Conservation (phyloP, 1,140 invertebrate species). For the Lordiphosa stackelbergi region DNA sequence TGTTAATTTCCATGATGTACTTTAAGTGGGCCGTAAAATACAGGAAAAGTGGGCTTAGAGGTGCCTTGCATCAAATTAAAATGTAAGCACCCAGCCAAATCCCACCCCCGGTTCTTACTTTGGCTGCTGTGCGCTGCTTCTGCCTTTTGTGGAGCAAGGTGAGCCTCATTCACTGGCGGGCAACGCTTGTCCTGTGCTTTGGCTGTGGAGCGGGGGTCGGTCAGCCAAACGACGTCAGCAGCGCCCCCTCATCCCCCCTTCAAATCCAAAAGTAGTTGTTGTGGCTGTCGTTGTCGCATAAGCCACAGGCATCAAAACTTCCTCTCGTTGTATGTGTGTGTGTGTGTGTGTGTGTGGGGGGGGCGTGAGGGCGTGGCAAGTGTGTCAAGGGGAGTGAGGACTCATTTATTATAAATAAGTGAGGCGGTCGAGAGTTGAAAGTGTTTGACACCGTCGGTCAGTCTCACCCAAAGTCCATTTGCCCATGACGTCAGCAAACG, state of each 20-base stretch:
- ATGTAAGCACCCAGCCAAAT: constrained; percentile 35
- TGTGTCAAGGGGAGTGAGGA: constrained; percentile 35
- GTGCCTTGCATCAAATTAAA: constrained; percentile 68
- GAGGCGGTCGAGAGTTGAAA: constrained; percentile 18
- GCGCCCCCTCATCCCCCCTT: not conserved
- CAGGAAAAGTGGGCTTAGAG: constrained; percentile 14
- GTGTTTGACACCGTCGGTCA: constrained; percentile 19
- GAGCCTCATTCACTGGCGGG: not conserved
- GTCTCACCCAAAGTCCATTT: not conserved
- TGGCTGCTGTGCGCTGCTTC: constrained; percentile 3
- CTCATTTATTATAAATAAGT: constrained; percentile 49
- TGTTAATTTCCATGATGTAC: constrained; percentile 73
- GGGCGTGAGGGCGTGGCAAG: constrained; percentile 26
- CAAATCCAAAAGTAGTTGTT: constrained; percentile 36
- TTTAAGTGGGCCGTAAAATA: constrained; percentile 67
- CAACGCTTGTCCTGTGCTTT: constrained; percentile 25
- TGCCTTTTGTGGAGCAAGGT: constrained; percentile 5
- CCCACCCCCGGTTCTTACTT: not conserved
- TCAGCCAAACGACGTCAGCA: constrained; percentile 31
- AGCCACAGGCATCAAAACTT: constrained; percentile 23
- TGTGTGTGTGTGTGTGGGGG: not conserved
- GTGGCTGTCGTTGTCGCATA: constrained; percentile 16
- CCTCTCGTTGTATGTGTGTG: constrained; percentile 30
- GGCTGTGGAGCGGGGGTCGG: constrained; percentile 22
- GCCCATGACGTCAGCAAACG: constrained; percentile 24